Conservation (phyloP, 2,888 invertebrate genomes). For the Drosophila acutilabella region DNA sequence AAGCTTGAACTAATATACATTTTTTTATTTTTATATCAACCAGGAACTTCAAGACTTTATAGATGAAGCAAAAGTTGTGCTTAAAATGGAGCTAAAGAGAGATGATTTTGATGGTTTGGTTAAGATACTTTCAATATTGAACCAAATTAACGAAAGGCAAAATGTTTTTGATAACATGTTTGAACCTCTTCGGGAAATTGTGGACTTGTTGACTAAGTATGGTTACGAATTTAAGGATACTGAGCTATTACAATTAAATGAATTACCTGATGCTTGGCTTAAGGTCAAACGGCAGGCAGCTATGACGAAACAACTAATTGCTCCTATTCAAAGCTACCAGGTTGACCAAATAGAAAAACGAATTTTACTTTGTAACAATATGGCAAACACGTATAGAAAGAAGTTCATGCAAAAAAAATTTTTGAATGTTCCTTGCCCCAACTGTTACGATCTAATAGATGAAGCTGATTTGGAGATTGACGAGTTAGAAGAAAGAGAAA, state of each 20-base stretch:
- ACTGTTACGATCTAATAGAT: conserved; percentile 90
- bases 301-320: conserved; percentile 93
- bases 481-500: conserved; percentile 90
- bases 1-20: too few species aligned
- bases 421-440: conserved; percentile 88
- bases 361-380: conserved; percentile 91
- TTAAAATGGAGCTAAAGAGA: conserved; percentile 90
- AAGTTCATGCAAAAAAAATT: conserved; percentile 88
- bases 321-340: conserved; percentile 95
- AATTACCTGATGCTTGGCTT: conserved; percentile 95
- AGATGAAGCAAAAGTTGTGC: conserved; percentile 89
- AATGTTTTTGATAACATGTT: conserved; percentile 94
- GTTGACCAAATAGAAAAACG: conserved; percentile 94
- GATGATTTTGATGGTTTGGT: conserved; percentile 95
- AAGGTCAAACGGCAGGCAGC: conserved; percentile 93
- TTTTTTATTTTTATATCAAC: neutral
- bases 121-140: conserved; percentile 92
- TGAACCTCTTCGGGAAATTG: conserved; percentile 93
- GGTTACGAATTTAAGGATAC: conserved; percentile 95
- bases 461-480: conserved; percentile 88
- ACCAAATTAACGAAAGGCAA: conserved; percentile 91
- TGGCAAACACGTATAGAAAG: conserved; percentile 91
- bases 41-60: conserved; percentile 93
- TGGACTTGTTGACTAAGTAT: conserved; percentile 93
- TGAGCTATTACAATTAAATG: conserved; percentile 90